Conservation (phyloP, 2,888 invertebrate species). For the Leucophenga montana region DNA sequence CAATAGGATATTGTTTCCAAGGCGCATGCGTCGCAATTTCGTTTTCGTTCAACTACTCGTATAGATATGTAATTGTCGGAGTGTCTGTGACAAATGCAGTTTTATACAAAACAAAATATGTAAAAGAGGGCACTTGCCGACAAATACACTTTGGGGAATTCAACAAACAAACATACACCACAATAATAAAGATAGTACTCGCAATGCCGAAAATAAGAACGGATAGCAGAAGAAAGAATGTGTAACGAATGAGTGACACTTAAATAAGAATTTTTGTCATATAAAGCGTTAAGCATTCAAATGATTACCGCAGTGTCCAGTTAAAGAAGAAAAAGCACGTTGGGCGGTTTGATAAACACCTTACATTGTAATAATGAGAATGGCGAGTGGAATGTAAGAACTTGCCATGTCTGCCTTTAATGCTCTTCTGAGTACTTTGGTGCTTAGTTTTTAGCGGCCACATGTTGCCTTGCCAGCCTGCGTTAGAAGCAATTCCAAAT, state of each 20-base stretch:
- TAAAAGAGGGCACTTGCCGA: conserved; percentile 7
- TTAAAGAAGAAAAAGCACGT: conserved; percentile 7
- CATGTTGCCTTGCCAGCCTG: conserved; percentile 61
- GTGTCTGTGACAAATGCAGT: too few relatives aligned
- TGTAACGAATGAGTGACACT: conserved; percentile 50
- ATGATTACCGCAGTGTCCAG: background rate
- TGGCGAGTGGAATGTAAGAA: conserved; percentile 7
- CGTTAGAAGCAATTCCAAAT: background rate
- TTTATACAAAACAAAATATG: too few relatives aligned
- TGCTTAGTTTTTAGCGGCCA: conserved; percentile 41
- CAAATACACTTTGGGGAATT: conserved; percentile 11
- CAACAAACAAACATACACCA: background rate
- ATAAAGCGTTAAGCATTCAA: conserved; percentile 42
- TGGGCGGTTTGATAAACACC: background rate
- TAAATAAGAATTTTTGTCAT: conserved; percentile 47
- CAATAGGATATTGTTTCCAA: background rate
- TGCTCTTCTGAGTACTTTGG: conserved; percentile 1
- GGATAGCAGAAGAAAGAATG: conserved; percentile 11
- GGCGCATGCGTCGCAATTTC: conserved; percentile 11
- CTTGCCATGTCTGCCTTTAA: conserved; percentile 26
- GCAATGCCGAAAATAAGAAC: background rate
- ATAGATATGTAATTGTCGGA: background rate
- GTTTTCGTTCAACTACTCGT: background rate
- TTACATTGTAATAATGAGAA: background rate
- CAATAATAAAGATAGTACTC: too few relatives aligned